Evolutionary conservation across 2,113 vertebrate genomes (phyloP).

Genomic region (Vanacampus margaritifer): DNA sequence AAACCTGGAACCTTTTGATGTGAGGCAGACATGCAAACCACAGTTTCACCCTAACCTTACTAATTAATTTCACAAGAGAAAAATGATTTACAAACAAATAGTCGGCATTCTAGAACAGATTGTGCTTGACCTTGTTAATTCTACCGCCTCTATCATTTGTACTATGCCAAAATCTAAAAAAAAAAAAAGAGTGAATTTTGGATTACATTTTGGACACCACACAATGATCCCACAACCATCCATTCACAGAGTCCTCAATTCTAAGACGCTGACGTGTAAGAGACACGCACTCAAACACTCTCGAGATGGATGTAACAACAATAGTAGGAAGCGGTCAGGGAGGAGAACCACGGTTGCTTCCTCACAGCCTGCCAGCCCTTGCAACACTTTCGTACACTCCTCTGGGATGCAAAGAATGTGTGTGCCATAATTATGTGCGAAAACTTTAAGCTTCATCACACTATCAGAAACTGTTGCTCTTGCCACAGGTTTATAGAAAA

Average conservation of each 20-base stretch:
- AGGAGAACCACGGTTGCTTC: slow-evolving; percentile 60
- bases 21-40: not conserved
- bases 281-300: not conserved
- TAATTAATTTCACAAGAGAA: not conserved
- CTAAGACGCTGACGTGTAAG: not conserved
- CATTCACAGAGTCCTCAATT: not conserved
- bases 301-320: slow-evolving; percentile 54
- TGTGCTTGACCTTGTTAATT: not conserved
- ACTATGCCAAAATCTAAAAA: not conserved
- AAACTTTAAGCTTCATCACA: slow-evolving; percentile 27
- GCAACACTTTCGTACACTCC: slow-evolving; percentile 32
- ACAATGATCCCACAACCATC: not conserved
- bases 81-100: too few relatives aligned
- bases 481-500: slow-evolving; percentile 17
- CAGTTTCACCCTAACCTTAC: not conserved
- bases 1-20: too few relatives aligned
- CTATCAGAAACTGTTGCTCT: not conserved
- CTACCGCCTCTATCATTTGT: not conserved
- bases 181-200: not conserved
- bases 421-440: slow-evolving; percentile 24
- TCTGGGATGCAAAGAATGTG: slow-evolving; percentile 49
- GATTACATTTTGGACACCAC: not conserved
- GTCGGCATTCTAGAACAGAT: too few relatives aligned
- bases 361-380: slow-evolving; percentile 39
- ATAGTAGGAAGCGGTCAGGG: slow-evolving; percentile 63